Conservation (phyloP, 2,888 invertebrate species). For the Ophioninae sp. region DNA sequence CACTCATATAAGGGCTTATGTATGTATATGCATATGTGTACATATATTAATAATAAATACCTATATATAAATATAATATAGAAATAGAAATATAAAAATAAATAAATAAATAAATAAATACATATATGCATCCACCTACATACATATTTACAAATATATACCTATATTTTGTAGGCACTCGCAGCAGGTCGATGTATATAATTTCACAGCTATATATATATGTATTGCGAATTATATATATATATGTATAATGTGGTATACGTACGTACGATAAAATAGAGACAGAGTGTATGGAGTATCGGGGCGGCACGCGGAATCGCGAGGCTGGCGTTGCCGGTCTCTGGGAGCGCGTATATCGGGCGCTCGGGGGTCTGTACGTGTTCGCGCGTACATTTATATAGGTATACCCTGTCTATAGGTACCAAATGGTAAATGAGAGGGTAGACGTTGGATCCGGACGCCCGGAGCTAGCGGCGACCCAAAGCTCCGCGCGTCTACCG, state of each 20-base stretch:
- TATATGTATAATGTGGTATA: background rate
- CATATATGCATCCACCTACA: too few relatives aligned
- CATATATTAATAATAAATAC: too few relatives aligned
- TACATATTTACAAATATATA: background rate
- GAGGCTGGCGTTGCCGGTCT: constrained; percentile 46
- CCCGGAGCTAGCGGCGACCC: constrained; percentile 80
- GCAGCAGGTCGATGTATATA: background rate
- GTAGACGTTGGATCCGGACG: constrained; percentile 80
- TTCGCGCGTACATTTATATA: constrained; percentile 67
- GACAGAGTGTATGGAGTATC: constrained; percentile 14
- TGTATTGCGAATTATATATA: background rate
- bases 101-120: too few relatives aligned
- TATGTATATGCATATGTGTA: background rate
- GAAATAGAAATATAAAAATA: too few relatives aligned
- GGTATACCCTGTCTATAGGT: constrained; percentile 78
- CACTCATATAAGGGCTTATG: background rate
- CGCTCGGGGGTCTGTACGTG: constrained; percentile 67
- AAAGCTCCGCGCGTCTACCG: constrained; percentile 80
- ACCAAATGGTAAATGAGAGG: constrained; percentile 81
- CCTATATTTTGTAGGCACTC: background rate
- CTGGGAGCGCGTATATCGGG: constrained; percentile 64
- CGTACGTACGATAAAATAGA: constrained; percentile 27
- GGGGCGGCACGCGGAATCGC: constrained; percentile 41
- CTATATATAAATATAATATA: background rate
- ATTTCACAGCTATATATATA: background rate